These are phyloP conservation scores for Brachionus calyciflorus DNA, from an alignment of 1,140 invertebrate genomes.

Conservation along the genomic window DNA sequence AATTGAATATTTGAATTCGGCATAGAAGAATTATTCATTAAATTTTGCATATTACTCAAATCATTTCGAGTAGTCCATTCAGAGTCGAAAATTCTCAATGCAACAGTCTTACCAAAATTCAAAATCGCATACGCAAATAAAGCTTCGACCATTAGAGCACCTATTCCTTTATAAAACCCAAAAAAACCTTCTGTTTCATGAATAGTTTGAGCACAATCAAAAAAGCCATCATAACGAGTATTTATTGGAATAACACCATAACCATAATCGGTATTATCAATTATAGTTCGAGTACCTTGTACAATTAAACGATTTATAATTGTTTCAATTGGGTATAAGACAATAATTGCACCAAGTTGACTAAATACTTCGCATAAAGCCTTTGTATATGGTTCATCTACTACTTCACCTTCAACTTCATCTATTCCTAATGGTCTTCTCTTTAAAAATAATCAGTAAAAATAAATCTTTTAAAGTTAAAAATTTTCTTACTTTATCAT, in stretches of 20 bases:
- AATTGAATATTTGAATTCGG: too few species aligned
- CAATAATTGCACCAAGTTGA: not conserved
- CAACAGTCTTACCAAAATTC: not conserved
- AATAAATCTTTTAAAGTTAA: not conserved
- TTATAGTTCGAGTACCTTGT: slow-evolving; percentile 45
- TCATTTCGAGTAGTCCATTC: slow-evolving; percentile 32
- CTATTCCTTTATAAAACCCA: slow-evolving; percentile 43
- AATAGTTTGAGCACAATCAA: slow-evolving; percentile 39
- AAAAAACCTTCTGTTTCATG: slow-evolving; percentile 32
- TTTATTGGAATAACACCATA: slow-evolving; percentile 35
- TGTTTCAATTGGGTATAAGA: slow-evolving; percentile 45
- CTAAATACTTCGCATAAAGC: slow-evolving; percentile 1
- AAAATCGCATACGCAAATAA: slow-evolving; percentile 9
- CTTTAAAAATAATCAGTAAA: slow-evolving; percentile 1
- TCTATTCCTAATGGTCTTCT: slow-evolving; percentile 7
- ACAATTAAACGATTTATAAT: slow-evolving; percentile 27
- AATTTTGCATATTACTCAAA: slow-evolving; percentile 27
- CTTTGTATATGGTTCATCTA: slow-evolving; percentile 1
- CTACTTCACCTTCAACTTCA: slow-evolving; percentile 29
- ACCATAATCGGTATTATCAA: slow-evolving; percentile 38
- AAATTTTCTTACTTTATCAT: slow-evolving; percentile 1
- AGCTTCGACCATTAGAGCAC: slow-evolving; percentile 10
- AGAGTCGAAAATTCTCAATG: slow-evolving; percentile 26
- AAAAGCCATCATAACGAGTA: slow-evolving; percentile 46
- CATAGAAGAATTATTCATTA: not conserved